Conservation (phyloP, 2,113 vertebrate genomes). For the Antechinus flavipes region DNA sequence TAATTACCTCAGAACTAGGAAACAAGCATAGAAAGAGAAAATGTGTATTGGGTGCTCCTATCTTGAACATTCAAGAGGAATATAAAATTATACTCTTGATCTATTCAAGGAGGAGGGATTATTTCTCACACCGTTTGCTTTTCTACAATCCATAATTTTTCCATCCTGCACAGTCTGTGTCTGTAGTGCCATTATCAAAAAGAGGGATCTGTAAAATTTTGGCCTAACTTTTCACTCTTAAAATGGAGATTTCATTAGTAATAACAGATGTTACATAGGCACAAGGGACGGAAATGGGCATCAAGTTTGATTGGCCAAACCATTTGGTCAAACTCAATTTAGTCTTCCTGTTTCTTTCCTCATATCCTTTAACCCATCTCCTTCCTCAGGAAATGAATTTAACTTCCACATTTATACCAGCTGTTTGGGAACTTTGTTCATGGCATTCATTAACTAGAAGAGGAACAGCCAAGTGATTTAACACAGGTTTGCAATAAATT, state of each 20-base stretch:
- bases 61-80: not conserved
- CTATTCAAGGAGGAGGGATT: not conserved
- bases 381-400: constrained; percentile 63
- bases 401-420: constrained; percentile 59
- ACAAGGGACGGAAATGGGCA: constrained; percentile 54
- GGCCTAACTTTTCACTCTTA: not conserved
- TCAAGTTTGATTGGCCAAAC: not conserved
- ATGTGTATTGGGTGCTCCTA: not conserved
- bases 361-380: constrained; percentile 41
- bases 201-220: not conserved
- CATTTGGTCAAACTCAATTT: not conserved
- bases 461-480: not conserved
- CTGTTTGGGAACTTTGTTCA: constrained; percentile 30
- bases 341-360: constrained; percentile 49
- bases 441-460: not conserved
- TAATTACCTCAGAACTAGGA: not conserved
- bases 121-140: not conserved
- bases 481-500: constrained; percentile 1
- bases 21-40: not conserved
- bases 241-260: not conserved
- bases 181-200: not conserved
- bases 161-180: not conserved
- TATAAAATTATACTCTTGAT: not conserved
- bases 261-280: not conserved
- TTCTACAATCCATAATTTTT: constrained; percentile 32